Evolutionary conservation across 2,888 invertebrate species (phyloP).

Genomic region (Trilocha varians): DNA sequence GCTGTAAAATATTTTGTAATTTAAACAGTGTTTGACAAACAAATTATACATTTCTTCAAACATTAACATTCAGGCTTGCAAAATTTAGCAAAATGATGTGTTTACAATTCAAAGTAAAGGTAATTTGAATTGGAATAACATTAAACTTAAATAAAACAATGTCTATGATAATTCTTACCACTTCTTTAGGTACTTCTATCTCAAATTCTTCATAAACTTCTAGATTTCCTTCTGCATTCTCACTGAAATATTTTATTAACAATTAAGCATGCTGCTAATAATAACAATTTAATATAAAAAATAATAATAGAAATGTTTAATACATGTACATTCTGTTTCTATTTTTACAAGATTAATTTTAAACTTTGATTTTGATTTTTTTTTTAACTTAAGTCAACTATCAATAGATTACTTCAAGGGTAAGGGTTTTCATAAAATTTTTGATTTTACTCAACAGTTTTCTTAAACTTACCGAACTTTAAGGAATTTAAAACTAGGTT

Average conservation of each 20-base stretch:
- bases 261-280: conserved; percentile 1
- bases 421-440: no score
- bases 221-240: conserved; percentile 63
- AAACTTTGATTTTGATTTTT: no score
- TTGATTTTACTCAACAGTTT: no score
- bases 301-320: no score
- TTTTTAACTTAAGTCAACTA: no score
- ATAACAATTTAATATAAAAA: neutral
- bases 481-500: conserved; percentile 58
- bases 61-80: no score
- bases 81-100: no score
- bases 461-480: conserved; percentile 70
- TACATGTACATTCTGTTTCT: no score
- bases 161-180: conserved; percentile 30
- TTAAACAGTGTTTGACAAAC: neutral
- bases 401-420: no score
- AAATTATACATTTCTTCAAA: neutral
- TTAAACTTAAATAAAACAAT: neutral
- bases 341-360: no score
- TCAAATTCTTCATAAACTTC: conserved; percentile 70
- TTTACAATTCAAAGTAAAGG: no score
- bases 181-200: conserved; percentile 57
- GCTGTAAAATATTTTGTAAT: conserved; percentile 34
- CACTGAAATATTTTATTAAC: conserved; percentile 34
- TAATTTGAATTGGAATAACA: no score